phyloP scores from a whole-genome alignment of 2,113 vertebrate species.

The Crotalus helleri region DNA sequence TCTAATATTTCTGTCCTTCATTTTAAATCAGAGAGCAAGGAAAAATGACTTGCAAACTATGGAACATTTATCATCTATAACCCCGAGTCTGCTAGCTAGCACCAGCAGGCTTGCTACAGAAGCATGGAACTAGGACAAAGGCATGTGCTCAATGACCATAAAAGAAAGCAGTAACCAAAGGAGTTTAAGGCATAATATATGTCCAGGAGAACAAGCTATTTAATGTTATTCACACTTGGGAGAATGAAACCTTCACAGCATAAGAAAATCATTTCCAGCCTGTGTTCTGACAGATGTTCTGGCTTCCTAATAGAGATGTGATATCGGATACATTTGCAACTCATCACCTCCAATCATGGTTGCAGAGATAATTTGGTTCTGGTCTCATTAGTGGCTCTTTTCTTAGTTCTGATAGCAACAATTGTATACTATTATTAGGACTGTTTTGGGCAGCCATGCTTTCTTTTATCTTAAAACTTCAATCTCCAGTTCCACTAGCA shows the following conservation, averaged over 20 bases:
- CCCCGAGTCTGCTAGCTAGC: neutral
- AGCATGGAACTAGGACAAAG: neutral
- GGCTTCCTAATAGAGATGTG: neutral
- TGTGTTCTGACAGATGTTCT: neutral
- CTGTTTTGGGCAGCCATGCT: neutral
- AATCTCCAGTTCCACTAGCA: neutral
- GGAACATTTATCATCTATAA: neutral
- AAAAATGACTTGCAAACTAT: neutral
- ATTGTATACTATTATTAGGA: neutral
- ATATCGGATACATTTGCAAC: neutral
- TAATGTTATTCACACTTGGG: constrained; percentile 45
- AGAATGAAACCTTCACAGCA: neutral
- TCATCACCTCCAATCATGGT: neutral
- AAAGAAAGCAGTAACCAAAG: neutral
- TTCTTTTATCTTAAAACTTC: neutral
- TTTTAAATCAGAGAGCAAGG: neutral
- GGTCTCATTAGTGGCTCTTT: neutral
- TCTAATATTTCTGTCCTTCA: neutral
- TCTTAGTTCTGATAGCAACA: neutral
- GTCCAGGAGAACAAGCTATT: constrained; percentile 33
- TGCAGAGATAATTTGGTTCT: neutral
- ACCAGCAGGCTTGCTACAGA: neutral
- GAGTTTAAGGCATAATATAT: constrained; percentile 7
- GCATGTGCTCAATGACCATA: neutral
- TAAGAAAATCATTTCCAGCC: too few relatives aligned